Evolutionary conservation across 2,113 vertebrate genomes (phyloP), one percentile per base, ranked within the genome.

Genomic region (Lethenteron camtschaticum): DNA sequence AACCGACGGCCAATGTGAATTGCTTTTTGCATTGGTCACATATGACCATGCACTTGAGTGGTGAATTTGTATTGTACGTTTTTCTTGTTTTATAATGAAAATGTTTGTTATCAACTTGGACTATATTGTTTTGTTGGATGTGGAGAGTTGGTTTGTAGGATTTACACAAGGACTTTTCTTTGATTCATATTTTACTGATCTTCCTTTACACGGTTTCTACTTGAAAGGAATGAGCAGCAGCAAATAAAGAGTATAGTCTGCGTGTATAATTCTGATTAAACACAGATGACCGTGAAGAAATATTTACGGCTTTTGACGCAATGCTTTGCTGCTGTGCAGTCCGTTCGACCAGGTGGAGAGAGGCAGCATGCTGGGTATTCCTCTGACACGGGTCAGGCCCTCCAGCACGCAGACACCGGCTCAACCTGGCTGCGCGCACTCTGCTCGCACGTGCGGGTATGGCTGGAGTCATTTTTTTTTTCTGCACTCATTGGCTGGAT

Each of bases 381-480:
- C 81, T 24, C 77, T 84, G 11, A 75, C 84, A 24, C 79, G 91
- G 69, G 82, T 88, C 5, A 85, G 89, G 2, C 85, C 81, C 86
- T 6, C 81, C 83, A 1, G 88, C 84, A 1, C 83, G 90, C 71
- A 89, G 95, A 72, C 90, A 96, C 73, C 88, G 91, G 68, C 95
- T 97, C 72, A 90, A 97, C 73, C 78, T 96, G 73, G 91, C 94
- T 66, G 94, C 94, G 4, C 84, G 94, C 24, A 96, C 91, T 0
- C 75, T 97, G 74, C 73, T 97, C 57, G 90, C 91, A 71, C 87
- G 94, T 20, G 94, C 94, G 74, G 94, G 94, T 97, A 82, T 78
- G 81, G 75, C 9, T 18, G 56, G 16, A 13, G 18, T 72, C 20
- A 55, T 14, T 72, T 57, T 10, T 57, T 56, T 63, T 56, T 11